A percentile compares a stretch with the other conserved stretches of the same genome.
Evolutionary conservation across 2,888 invertebrate genomes (phyloP).

Genomic region (Heteromurus nitidus): DNA sequence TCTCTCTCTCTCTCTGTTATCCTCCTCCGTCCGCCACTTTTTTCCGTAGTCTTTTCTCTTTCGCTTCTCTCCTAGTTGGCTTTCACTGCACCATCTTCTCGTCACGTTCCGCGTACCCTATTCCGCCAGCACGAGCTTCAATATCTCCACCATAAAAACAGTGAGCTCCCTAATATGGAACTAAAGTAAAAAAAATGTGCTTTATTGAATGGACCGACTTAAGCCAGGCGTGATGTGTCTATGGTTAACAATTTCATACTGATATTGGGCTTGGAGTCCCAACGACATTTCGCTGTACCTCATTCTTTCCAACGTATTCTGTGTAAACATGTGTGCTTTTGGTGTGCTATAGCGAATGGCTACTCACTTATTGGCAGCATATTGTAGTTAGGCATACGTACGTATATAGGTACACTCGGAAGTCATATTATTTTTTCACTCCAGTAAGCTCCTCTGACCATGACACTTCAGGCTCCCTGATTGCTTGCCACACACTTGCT

Average conservation of each 20-base stretch:
- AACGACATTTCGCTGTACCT: not conserved
- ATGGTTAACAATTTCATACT: not conserved
- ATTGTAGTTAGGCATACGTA: too few species aligned
- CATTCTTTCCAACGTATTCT: not conserved
- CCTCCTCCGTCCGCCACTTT: not conserved
- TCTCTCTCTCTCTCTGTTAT: conserved; percentile 20
- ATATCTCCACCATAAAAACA: not conserved
- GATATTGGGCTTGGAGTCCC: not conserved
- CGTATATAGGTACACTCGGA: not conserved
- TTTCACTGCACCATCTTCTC: conserved; percentile 30
- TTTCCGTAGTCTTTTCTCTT: not conserved
- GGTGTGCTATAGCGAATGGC: not conserved
- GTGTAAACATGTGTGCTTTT: not conserved
- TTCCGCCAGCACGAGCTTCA: not conserved
- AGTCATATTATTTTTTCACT: not conserved
- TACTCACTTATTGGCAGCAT: too few species aligned
- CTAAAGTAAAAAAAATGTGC: too few species aligned
- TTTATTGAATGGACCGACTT: too few species aligned
- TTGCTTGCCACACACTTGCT: conserved; percentile 34
- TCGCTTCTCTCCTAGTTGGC: conserved; percentile 19
- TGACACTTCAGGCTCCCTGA: conserved; percentile 51
- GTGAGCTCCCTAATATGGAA: too few species aligned
- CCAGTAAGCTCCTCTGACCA: conserved; percentile 54
- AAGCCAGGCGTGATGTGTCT: not conserved
- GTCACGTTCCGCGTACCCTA: conserved; percentile 17